Evolutionary conservation across 2,797 vertebrate genomes (phyloP).

Genomic region (Rhodeus uyekii): DNA sequence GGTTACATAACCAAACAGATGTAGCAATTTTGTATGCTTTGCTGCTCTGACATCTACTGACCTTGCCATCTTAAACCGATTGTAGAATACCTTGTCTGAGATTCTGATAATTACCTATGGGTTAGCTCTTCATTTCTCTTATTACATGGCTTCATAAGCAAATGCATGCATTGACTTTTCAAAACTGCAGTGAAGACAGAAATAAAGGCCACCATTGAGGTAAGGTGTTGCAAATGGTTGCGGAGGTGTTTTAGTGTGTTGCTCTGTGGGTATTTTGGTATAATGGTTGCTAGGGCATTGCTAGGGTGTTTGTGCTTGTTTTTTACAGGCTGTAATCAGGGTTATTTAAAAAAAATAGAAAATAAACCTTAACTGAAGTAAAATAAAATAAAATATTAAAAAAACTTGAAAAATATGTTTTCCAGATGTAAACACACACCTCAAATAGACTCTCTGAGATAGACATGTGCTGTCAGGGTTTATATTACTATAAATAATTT

Average conservation of each 20-base stretch:
- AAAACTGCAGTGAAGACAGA: background rate
- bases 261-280: background rate
- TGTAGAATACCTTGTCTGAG: background rate
- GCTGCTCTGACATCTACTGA: background rate
- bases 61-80: background rate
- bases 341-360: background rate
- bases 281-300: background rate
- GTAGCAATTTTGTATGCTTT: conserved; percentile 6
- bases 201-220: background rate
- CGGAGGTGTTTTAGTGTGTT: background rate
- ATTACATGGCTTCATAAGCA: background rate
- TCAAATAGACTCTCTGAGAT: no score
- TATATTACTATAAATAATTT: no score
- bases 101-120: background rate
- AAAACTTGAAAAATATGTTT: no score
- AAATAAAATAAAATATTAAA: background rate
- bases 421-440: no score
- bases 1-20: conserved; percentile 48
- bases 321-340: background rate
- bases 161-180: background rate
- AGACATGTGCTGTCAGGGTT: no score
- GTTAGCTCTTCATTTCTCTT: background rate
- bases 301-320: background rate
- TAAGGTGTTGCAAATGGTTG: background rate
- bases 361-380: background rate